Percentiles rank a stretch among this genome's conserved stretches.
phyloP scores from a whole-genome alignment of 2,113 vertebrate genomes.

The Oreochromis spilurus region DNA sequence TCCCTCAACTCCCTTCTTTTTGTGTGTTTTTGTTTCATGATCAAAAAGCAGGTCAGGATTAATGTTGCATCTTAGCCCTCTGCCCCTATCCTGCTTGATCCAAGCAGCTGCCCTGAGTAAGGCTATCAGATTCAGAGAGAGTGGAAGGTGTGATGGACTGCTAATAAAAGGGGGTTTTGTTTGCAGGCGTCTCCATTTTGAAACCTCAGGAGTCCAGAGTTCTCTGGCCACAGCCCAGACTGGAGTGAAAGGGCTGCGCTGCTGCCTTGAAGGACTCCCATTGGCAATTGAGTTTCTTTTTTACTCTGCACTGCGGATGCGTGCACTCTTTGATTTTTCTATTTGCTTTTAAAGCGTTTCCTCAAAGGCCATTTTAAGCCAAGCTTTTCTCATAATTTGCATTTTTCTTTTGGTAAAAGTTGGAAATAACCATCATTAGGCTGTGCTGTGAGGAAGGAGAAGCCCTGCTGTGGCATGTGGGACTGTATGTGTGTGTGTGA shows the following conservation, averaged over 20 bases:
- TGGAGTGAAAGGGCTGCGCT: conserved; percentile 48
- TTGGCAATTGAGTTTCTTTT: conserved; percentile 27
- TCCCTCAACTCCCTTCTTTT: not conserved
- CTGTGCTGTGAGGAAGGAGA: not conserved
- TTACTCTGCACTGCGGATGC: not conserved
- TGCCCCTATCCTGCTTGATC: not conserved
- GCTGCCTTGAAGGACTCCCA: conserved; percentile 16
- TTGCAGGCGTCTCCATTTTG: conserved; percentile 58
- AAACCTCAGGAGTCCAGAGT: conserved; percentile 61
- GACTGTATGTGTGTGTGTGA: not conserved
- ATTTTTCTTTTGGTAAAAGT: not conserved
- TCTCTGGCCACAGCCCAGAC: conserved; percentile 48
- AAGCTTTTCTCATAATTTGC: not conserved
- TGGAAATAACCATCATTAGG: not conserved
- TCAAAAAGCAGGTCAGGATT: conserved; percentile 25
- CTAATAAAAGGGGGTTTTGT: conserved; percentile 67
- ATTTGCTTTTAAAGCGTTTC: not conserved
- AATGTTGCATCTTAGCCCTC: conserved; percentile 8
- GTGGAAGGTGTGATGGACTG: conserved; percentile 56
- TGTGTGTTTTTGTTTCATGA: not conserved
- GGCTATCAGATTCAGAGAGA: conserved; percentile 57
- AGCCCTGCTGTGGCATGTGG: not conserved
- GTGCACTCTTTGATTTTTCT: not conserved
- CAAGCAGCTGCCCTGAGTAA: conserved; percentile 3
- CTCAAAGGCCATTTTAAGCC: not conserved